These are phyloP conservation scores for Rhagologus leucostigma DNA, from an alignment of 2,113 vertebrate genomes.

Conservation along the genomic window DNA sequence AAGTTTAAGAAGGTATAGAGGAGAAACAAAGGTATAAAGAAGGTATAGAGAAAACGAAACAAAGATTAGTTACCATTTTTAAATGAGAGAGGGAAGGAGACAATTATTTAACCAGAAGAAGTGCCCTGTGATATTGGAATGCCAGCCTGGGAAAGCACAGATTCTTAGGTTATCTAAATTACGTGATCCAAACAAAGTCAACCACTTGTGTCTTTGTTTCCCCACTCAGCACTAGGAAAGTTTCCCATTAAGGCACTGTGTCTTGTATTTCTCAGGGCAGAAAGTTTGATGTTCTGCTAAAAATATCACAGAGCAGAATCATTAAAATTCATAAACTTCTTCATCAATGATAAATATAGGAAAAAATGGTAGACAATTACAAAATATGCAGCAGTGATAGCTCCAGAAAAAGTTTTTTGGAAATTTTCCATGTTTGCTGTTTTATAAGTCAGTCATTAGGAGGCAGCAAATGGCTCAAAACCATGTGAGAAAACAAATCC, in stretches of 20 bases:
- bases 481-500: slow-evolving; percentile 53
- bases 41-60: background rate
- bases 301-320: background rate
- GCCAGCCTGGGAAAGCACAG: background rate
- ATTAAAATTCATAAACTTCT: background rate
- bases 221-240: background rate
- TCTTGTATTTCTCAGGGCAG: background rate
- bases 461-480: slow-evolving; percentile 81
- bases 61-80: background rate
- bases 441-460: slow-evolving; percentile 77
- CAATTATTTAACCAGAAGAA: background rate
- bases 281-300: background rate
- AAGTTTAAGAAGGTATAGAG: background rate
- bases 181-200: background rate
- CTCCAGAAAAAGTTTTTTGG: slow-evolving; percentile 13
- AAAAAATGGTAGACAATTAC: background rate
- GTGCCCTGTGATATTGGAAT: background rate
- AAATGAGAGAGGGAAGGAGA: background rate
- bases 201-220: background rate
- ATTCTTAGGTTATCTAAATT: background rate
- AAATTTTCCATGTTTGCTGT: slow-evolving; percentile 68
- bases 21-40: too few relatives aligned
- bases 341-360: background rate
- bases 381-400: background rate
- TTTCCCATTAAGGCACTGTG: background rate